These are phyloP conservation scores for Empidonax traillii DNA, from an alignment of 2,113 vertebrate genomes.

Conservation along the genomic window DNA sequence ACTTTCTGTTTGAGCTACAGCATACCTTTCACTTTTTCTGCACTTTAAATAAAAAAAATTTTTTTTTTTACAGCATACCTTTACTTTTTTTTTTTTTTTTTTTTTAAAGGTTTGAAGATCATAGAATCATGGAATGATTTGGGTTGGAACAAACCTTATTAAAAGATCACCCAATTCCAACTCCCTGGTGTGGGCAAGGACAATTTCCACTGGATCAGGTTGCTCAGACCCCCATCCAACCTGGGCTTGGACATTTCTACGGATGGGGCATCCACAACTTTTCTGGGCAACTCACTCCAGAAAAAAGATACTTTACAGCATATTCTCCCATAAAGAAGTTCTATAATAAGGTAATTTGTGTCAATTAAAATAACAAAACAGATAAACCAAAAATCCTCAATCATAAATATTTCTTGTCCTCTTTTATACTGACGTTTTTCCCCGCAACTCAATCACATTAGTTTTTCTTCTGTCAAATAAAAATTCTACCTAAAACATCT, in stretches of 20 bases:
- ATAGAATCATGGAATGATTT: neutral
- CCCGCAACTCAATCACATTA: neutral
- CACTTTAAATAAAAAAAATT: too few species aligned
- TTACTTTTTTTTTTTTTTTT: neutral
- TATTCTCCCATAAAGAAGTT: neutral
- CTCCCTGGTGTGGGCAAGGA: rapidly evolving
- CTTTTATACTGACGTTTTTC: neutral
- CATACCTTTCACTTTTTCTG: neutral
- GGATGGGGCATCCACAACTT: neutral
- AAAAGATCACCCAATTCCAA: neutral
- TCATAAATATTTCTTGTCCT: neutral
- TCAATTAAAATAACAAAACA: neutral
- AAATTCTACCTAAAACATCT: neutral
- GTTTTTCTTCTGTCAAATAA: neutral
- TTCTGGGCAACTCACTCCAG: too few species aligned
- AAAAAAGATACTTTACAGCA: neutral
- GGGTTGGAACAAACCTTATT: neutral
- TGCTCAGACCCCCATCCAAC: neutral
- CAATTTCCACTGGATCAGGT: neutral
- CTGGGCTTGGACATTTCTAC: neutral
- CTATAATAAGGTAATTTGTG: neutral
- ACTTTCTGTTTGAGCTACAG: neutral
- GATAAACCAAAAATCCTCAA: neutral
- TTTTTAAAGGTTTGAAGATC: neutral
- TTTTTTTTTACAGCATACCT: neutral